phyloP scores from a whole-genome alignment of 1,140 invertebrate species.

The Monochamus saltuarius region DNA sequence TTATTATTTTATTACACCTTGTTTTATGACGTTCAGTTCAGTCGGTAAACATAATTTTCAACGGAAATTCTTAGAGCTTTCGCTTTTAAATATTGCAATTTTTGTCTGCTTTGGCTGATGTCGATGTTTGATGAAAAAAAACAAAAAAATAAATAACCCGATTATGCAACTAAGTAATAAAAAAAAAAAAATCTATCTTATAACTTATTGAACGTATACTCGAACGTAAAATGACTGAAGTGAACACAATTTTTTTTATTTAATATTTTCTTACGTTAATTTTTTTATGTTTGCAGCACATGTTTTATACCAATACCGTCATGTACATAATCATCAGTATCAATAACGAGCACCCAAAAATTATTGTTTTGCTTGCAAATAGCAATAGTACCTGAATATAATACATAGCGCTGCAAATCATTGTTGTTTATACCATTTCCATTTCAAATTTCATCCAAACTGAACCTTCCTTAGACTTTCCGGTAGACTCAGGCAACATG shows the following conservation, averaged over 20 bases:
- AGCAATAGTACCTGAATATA: constrained; percentile 42
- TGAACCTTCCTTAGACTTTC: neutral
- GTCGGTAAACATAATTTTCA: too few species aligned
- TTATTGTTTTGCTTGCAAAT: constrained; percentile 13
- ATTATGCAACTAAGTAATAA: too few species aligned
- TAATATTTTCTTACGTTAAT: constrained; percentile 17
- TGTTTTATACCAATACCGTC: constrained; percentile 34
- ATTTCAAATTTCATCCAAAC: neutral
- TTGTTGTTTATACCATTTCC: constrained; percentile 14
- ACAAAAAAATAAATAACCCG: too few species aligned
- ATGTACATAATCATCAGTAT: constrained; percentile 25
- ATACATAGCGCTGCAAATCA: constrained; percentile 37
- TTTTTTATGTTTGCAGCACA: constrained; percentile 37
- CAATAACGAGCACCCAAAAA: constrained; percentile 10
- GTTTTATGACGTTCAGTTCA: too few species aligned
- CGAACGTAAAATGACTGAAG: too few species aligned
- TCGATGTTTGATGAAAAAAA: too few species aligned
- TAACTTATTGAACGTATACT: too few species aligned
- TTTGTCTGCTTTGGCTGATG: too few species aligned
- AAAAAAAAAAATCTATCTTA: too few species aligned
- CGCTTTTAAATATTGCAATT: too few species aligned
- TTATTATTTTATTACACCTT: constrained; percentile 19
- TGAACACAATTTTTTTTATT: too few species aligned
- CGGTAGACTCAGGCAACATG: neutral
- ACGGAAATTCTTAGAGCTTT: too few species aligned